Evolutionary conservation across 1,140 invertebrate genomes (phyloP), one percentile per base, ranked within the genome.

Genomic region (Leptonema lineaticorne): DNA sequence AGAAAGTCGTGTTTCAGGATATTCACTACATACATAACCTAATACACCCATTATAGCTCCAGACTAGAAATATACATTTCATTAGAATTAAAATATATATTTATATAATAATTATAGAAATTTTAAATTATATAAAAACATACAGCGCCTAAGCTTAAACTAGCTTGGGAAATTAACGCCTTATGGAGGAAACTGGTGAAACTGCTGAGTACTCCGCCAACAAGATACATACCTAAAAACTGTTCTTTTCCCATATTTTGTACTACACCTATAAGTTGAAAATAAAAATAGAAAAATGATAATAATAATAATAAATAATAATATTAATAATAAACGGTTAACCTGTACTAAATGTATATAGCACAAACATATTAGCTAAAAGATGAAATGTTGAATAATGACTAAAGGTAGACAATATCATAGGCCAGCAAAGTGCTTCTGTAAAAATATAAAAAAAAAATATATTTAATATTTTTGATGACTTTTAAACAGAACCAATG

Each of bases 341-440:
- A 85, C 84, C 84, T 79, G 83, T 81, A 80, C 85, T 85, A 74
- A 91, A 98, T 75, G 90, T 96, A 76, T 95, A 90, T 20, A 98
- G 80, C 20, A 97, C 96, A 83, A 94, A 97, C 96, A 99, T 98
- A 81, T 99, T 99, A 33, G 90, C 87, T 74, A 87, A 86, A 56
- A 98, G 84, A 83, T 99, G 97, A 48, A 95, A 81, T 29, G 87
- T 76, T 8, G 90, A 93, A 75, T 91, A 90, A 78, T 99, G 97
- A 75, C 95, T 98, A 79, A 99, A 98, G 56, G 90, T 92, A 8
- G 93, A 95, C 0, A 98, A 79, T 16, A 98, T 75, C 94, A 97
- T 95, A 20, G 96, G 93, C 80, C 88, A 87, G 79, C 90, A 95
- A 60, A 89, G 81, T 71, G 83, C 83, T 77, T 83, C 90, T 92